Percentiles rank a stretch among this genome's conserved stretches.
Conservation (phyloP, 2,113 vertebrate genomes). For the Merops nubicus region DNA sequence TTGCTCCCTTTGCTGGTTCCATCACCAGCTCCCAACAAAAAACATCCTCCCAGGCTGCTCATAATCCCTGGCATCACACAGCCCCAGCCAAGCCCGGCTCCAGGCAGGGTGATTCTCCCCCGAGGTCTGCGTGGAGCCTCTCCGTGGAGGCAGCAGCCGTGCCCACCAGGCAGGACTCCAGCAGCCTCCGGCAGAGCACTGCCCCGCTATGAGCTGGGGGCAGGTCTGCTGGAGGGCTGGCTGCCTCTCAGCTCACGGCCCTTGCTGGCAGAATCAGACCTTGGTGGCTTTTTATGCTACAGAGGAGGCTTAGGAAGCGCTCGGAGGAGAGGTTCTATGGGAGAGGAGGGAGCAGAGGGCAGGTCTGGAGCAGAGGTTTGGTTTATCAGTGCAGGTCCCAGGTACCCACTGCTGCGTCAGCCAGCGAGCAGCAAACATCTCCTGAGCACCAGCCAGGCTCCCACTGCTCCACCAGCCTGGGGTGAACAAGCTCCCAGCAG, state of each 20-base stretch:
- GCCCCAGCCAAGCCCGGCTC: neutral
- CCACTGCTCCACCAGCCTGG: neutral
- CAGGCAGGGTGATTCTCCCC: fast-evolving
- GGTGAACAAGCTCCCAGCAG: neutral
- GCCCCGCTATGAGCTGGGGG: fast-evolving
- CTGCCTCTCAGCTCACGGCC: fast-evolving
- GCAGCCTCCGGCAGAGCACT: neutral
- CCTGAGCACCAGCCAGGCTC: neutral
- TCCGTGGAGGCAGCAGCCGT: fast-evolving
- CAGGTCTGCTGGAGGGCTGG: fast-evolving
- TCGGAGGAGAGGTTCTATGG: neutral
- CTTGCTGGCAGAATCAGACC: fast-evolving
- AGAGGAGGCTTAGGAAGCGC: fast-evolving
- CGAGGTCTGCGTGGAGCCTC: neutral
- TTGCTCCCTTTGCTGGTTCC: neutral
- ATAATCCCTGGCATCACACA: neutral
- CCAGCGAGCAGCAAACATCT: neutral
- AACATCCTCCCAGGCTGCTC: fast-evolving
- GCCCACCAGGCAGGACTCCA: no score
- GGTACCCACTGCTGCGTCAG: fast-evolving
- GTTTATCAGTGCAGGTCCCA: neutral
- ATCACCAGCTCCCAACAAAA: neutral
- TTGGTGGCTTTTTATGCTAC: fast-evolving
- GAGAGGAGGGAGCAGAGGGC: fast-evolving
- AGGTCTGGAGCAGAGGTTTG: fast-evolving